Percentiles rank a stretch among this genome's conserved stretches.
Conservation (phyloP, 2,888 invertebrate species). For the Nycteola revayana region DNA sequence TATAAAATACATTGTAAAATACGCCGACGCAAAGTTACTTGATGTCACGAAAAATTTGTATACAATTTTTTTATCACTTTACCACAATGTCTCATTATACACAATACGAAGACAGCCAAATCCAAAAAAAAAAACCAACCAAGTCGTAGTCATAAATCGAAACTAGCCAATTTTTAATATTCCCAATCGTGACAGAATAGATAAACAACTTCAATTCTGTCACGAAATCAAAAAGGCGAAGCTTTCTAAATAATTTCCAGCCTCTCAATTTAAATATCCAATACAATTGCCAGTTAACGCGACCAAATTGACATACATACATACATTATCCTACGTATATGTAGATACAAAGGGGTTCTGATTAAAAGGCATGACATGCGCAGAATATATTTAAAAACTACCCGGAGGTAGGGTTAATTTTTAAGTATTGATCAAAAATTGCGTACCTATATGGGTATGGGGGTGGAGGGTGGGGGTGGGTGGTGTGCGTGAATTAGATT, state of each 20-base stretch:
- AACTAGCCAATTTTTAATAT: too few relatives aligned
- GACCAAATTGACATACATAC: conserved; percentile 43
- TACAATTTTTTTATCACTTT: too few relatives aligned
- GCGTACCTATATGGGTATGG: conserved; percentile 51
- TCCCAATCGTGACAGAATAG: too few relatives aligned
- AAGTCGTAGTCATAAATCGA: too few relatives aligned
- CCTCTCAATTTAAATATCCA: conserved; percentile 5
- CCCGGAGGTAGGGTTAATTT: conserved; percentile 79
- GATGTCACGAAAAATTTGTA: too few relatives aligned
- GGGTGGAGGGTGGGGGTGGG: conserved; percentile 25
- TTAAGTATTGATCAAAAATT: conserved; percentile 83
- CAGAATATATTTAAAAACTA: conserved; percentile 81
- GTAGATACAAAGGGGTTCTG: conserved; percentile 57
- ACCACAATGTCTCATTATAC: too few relatives aligned
- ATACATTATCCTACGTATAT: conserved; percentile 36
- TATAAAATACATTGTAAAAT: too few relatives aligned
- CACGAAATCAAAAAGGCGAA: too few relatives aligned
- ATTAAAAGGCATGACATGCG: conserved; percentile 82
- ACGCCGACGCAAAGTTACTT: too few relatives aligned
- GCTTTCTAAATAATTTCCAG: not conserved
- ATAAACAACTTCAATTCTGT: too few relatives aligned
- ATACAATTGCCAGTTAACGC: conserved; percentile 29
- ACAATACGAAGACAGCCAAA: too few relatives aligned
- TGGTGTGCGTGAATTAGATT: conserved; percentile 73
- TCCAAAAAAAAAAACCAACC: too few relatives aligned